These are phyloP conservation scores for Hormaphis cornu DNA, from an alignment of 1,140 invertebrate species.

Conservation along the genomic window DNA sequence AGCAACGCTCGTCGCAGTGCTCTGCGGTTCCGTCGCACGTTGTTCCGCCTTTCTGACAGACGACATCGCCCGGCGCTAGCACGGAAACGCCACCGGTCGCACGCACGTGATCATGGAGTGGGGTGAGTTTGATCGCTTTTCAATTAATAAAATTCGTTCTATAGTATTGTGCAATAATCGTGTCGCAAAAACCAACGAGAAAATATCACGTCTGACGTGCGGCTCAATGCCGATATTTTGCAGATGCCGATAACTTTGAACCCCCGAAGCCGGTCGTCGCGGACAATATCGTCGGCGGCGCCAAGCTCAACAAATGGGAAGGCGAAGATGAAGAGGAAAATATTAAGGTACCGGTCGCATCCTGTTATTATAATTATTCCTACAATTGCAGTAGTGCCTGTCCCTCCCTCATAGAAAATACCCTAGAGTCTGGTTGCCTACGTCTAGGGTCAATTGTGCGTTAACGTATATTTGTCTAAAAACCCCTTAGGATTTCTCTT, in stretches of 20 bases:
- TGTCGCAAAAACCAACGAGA: background rate
- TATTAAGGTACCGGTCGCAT: slow-evolving; percentile 73
- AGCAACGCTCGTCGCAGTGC: too few species aligned
- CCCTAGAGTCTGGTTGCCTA: too few species aligned
- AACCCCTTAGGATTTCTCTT: too few species aligned
- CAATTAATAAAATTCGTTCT: background rate
- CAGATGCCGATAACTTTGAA: slow-evolving; percentile 44
- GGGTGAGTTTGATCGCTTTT: background rate
- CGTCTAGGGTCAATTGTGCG: too few species aligned
- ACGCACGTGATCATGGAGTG: slow-evolving; percentile 27
- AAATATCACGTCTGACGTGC: background rate
- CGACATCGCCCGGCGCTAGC: background rate
- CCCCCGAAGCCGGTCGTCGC: background rate
- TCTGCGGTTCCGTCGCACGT: too few species aligned
- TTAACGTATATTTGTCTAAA: too few species aligned
- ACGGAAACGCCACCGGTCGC: background rate
- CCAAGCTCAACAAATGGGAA: slow-evolving; percentile 66
- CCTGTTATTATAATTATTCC: too few species aligned
- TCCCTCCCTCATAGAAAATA: too few species aligned
- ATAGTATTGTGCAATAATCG: background rate
- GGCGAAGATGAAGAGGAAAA: slow-evolving; percentile 79
- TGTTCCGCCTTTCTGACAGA: slow-evolving; percentile 26
- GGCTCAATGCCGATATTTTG: slow-evolving; percentile 33
- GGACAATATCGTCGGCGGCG: slow-evolving; percentile 40
- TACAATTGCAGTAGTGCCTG: too few species aligned